Evolutionary conservation across 1,140 invertebrate genomes (phyloP).

Genomic region (Oncopodura yosiiana): DNA sequence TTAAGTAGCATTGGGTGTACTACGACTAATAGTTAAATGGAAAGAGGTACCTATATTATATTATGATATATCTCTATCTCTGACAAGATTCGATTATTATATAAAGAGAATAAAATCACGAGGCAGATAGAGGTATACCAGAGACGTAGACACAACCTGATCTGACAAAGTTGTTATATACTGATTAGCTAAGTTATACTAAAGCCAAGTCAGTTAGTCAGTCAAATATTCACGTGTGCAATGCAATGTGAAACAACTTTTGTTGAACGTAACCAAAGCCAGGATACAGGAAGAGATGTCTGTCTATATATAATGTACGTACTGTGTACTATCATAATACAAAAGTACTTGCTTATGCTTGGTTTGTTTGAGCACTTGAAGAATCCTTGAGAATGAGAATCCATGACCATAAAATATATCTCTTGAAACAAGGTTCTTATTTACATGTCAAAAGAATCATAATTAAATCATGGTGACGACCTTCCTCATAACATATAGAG

Average conservation of each 20-base stretch:
- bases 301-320: not conserved
- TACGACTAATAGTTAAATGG: too few relatives aligned
- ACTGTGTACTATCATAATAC: too few relatives aligned
- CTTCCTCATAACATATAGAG: slow-evolving; percentile 20
- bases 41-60: too few relatives aligned
- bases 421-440: slow-evolving; percentile 19
- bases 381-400: slow-evolving; percentile 24
- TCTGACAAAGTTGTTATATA: too few relatives aligned
- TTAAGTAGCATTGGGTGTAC: too few relatives aligned
- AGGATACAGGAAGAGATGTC: slow-evolving; percentile 16
- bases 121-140: not conserved
- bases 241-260: not conserved
- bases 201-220: too few relatives aligned
- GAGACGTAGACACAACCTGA: not conserved
- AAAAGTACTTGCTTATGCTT: too few relatives aligned
- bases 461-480: slow-evolving; percentile 24
- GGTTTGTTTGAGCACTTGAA: slow-evolving; percentile 1
- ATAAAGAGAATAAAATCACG: not conserved
- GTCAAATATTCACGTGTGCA: too few relatives aligned
- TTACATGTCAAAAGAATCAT: slow-evolving; percentile 1
- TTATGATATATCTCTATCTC: too few relatives aligned
- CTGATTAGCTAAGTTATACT: too few relatives aligned
- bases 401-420: slow-evolving; percentile 21
- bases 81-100: not conserved
- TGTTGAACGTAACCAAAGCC: not conserved